Evolutionary conservation across 1,140 invertebrate genomes (phyloP).

Genomic region (Periplaneta americana): DNA sequence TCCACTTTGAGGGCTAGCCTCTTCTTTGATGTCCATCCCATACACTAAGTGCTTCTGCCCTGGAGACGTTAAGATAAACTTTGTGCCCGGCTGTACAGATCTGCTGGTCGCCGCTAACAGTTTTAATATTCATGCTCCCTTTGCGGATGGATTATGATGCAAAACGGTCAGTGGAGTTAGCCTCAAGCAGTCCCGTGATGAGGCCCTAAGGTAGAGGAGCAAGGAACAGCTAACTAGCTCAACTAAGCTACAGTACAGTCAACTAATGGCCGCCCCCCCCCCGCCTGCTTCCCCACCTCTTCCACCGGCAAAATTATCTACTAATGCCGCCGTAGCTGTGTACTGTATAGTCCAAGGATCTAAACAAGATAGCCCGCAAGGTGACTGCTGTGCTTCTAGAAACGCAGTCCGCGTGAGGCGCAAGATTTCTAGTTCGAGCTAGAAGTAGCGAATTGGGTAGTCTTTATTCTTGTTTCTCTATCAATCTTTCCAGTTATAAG

Average conservation of each 20-base stretch:
- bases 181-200: neutral
- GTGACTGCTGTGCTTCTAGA: neutral
- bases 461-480: too few species aligned
- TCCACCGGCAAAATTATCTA: slow-evolving; percentile 8
- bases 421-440: neutral
- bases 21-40: neutral
- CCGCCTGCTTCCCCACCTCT: neutral
- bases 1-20: neutral
- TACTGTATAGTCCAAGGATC: neutral
- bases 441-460: too few species aligned
- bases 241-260: slow-evolving; percentile 10
- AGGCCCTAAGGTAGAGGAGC: slow-evolving; percentile 3
- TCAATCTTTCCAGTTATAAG: too few species aligned
- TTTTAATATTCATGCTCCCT: slow-evolving; percentile 19
- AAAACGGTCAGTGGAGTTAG: slow-evolving; percentile 12
- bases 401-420: neutral
- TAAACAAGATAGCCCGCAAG: neutral
- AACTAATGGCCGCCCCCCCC: slow-evolving; percentile 11
- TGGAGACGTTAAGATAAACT: neutral
- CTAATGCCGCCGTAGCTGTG: neutral
- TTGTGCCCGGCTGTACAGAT: too few species aligned
- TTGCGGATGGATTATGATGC: slow-evolving; percentile 18
- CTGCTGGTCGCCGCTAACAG: slow-evolving; percentile 2
- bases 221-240: slow-evolving; percentile 7
- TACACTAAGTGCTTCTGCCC: neutral